Evolutionary conservation across 2,888 invertebrate genomes (phyloP).

Genomic region (Craniophora ligustri): DNA sequence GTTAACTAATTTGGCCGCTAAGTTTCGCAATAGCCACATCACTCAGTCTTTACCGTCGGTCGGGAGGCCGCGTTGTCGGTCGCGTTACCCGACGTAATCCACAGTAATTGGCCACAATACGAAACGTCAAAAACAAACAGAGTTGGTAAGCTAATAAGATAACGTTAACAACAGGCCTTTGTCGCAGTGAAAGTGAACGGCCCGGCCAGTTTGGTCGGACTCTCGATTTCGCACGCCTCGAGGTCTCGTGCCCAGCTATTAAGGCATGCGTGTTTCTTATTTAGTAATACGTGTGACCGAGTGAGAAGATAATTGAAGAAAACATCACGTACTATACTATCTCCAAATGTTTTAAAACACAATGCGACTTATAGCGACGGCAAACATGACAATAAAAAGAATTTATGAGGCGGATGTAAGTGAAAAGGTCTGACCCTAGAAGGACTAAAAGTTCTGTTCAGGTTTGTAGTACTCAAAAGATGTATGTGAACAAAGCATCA

Average conservation of each 20-base stretch:
- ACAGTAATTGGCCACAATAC: slow-evolving; percentile 52
- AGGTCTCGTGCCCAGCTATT: slow-evolving; percentile 60
- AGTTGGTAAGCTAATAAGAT: slow-evolving; percentile 66
- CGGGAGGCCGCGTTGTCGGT: slow-evolving; percentile 1
- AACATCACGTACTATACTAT: slow-evolving; percentile 40
- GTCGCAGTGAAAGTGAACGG: slow-evolving; percentile 76
- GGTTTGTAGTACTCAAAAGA: no score
- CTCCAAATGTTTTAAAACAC: slow-evolving; percentile 28
- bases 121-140: slow-evolving; percentile 62
- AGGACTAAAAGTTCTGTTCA: no score
- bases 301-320: slow-evolving; percentile 20
- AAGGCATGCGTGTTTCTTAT: slow-evolving; percentile 56
- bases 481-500: no score
- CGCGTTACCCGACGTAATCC: slow-evolving; percentile 16
- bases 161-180: slow-evolving; percentile 65
- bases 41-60: slow-evolving; percentile 20
- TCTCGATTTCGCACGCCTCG: slow-evolving; percentile 77
- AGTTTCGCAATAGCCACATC: slow-evolving; percentile 35
- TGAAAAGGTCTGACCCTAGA: no score
- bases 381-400: no score
- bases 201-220: slow-evolving; percentile 61
- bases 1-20: slow-evolving; percentile 38
- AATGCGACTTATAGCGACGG: no score
- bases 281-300: slow-evolving; percentile 37
- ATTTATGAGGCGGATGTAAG: no score